Base-by-base conservation (phyloP, 2,888 invertebrate species). In the Smittia aterrima region DNA sequence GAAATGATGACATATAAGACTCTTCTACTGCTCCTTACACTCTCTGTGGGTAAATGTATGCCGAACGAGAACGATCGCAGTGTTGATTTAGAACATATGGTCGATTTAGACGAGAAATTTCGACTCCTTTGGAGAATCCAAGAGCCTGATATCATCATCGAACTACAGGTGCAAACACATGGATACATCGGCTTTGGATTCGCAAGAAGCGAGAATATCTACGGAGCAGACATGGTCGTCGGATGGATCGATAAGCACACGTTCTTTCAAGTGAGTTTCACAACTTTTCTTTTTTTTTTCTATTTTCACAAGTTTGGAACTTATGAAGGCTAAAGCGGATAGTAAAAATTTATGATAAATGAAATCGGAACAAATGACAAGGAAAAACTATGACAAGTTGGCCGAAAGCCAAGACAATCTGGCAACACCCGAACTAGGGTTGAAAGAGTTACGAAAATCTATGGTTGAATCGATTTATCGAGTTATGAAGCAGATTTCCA, bases 171-270 rank as follows among this genome's bases (percentile, higher is more conserved):
- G 80, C 88, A 87, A 83, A 93, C 93, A 76, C 86, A 87, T 79
- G 95, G 95, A 78, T 95, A 93, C 83, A 89, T 95, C 76, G 94
- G 92, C 54, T 88, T 95, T 79, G 96, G 95, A 75, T 92, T 95
- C 82, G 93, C 93, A 77, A 88, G 88, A 74, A 90, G 89, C 80
- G 92, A 92, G 76, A 88, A 89, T 77, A 90, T 92, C 88, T 87
- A 88, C 79, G 92, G 92, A 66, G 89, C 93, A 75, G 95, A 96
- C 86, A 89, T 96, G 84, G 90, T 94, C 78, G 89, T 95, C 80
- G 94, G 92, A 75, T 95, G 95, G 95, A 91, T 95, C 78, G 91
- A 92, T 84, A 90, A 91, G 79, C 88, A 88, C 84, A 91, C 91
- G 78, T 90, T 91, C 83, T 88, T 92, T 83, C 89, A 92, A 89